Base-by-base conservation (phyloP, 2,113 vertebrate genomes). In the Dicerorhinus sumatrensis region DNA sequence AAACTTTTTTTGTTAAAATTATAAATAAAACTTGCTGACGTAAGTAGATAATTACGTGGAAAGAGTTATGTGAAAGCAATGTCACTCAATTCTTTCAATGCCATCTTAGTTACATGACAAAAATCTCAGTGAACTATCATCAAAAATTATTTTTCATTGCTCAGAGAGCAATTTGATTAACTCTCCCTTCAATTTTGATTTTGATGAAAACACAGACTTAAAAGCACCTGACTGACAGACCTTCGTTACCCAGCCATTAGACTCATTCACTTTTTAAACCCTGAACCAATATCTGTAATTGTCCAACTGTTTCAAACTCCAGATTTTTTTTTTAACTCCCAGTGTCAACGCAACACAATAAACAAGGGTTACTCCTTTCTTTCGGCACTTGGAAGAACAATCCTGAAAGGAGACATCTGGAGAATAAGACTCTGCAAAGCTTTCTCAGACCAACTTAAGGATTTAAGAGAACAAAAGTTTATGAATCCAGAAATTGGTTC, bases 371-470 rank as follows among this genome's bases (percentile, higher is more conserved):
- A 54, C 42, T 56, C 25, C 77, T 70, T 91, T 72, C 36, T 93
- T 87, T n/a, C 63, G 21, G 51, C 58, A 91, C 23, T 54, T 21
- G 46, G 69, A 76, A 91, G 39, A 83, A 42, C 48, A 92, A 67
- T 8, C 23, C 5, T 76, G 60, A 91, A 93, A 85, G 29, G 8
- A 89, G 56, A 51, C n/a, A 89, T 29, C 79, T 80, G 72, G 27
- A 89, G 16, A 80, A 39, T 10, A 73, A 91, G 25, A 46, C 58
- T 56, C 72, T 77, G 63, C 69, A 94, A 87, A 77, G 51, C 33
- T 86, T 93, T 92, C 73, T 93, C 79, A 86, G 76, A 48, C 42
- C 69, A 84, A 84, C 42, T 81, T 85, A 90, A 85, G n/a, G 18
- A 77, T 92, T 89, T 72, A 73, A 80, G 17, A 81, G 25, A 86